These are phyloP conservation scores for Brachypalpus laphriformis DNA, from an alignment of 2,888 invertebrate species.

Conservation along the genomic window DNA sequence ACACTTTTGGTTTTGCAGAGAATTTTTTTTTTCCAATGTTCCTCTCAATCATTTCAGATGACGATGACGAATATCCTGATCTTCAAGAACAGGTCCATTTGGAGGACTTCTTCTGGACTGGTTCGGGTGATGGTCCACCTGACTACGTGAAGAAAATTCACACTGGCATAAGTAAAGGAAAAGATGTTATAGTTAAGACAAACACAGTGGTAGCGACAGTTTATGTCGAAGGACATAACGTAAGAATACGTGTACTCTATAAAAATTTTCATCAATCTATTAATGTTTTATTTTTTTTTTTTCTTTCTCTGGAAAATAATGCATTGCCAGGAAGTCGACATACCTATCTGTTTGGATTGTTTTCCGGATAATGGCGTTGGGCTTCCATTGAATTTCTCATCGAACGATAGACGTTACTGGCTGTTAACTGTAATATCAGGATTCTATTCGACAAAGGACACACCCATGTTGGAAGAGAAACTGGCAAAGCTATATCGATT, in stretches of 20 bases:
- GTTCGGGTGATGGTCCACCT: conserved; percentile 91
- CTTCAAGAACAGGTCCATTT: conserved; percentile 83
- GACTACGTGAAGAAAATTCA: conserved; percentile 82
- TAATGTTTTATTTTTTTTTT: no score
- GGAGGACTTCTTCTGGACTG: conserved; percentile 95
- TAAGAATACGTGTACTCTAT: conserved; percentile 74
- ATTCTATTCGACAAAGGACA: conserved; percentile 83
- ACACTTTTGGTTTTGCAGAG: background rate
- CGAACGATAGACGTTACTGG: conserved; percentile 90
- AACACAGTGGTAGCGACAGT: conserved; percentile 89
- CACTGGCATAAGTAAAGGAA: conserved; percentile 84
- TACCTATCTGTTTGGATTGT: conserved; percentile 81
- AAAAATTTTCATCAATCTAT: conserved; percentile 14
- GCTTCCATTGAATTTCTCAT: conserved; percentile 79
- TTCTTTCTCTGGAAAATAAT: background rate
- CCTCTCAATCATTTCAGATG: conserved; percentile 76
- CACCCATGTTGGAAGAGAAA: conserved; percentile 88
- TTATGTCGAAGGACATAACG: conserved; percentile 85
- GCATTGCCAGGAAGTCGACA: conserved; percentile 79
- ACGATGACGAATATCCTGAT: conserved; percentile 80
- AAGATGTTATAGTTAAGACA: conserved; percentile 85
- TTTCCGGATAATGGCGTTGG: conserved; percentile 79
- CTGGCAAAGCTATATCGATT: conserved; percentile 90
- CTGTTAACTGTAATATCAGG: conserved; percentile 89
- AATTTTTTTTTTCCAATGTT: background rate